A percentile compares a stretch with the other conserved stretches of the same genome.
phyloP scores from a whole-genome alignment of 92 coral and sea anemone genomes.

The Bergia sp. region DNA sequence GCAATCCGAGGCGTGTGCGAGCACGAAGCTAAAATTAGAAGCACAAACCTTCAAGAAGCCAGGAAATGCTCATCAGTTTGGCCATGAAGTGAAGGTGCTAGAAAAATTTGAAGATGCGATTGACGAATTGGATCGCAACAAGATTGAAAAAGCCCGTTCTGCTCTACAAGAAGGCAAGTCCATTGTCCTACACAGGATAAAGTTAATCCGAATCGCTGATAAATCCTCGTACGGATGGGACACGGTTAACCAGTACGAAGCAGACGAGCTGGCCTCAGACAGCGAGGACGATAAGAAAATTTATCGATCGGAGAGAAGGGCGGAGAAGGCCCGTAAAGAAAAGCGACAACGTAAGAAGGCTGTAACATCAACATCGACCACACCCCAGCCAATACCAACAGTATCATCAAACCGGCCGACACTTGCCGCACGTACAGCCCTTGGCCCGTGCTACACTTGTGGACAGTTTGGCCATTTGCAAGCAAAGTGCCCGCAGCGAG shows the following conservation, averaged over 20 bases:
- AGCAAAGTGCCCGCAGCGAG: conserved; percentile 25
- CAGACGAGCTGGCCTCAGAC: conserved; percentile 6
- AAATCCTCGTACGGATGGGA: conserved; percentile 34
- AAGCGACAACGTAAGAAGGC: conserved; percentile 17
- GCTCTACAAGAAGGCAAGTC: conserved; percentile 33
- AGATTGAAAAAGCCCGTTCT: conserved; percentile 35
- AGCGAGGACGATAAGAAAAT: conserved; percentile 37
- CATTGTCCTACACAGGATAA: conserved; percentile 29
- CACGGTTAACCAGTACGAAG: conserved; percentile 29
- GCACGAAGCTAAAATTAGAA: conserved; percentile 15
- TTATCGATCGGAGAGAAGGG: conserved; percentile 29
- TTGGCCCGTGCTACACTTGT: conserved; percentile 28
- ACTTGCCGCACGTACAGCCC: conserved; percentile 31
- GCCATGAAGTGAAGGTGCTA: conserved; percentile 29
- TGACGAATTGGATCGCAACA: conserved; percentile 30
- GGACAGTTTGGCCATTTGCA: conserved; percentile 33
- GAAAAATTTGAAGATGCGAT: conserved; percentile 8
- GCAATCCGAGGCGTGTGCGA: conserved; percentile 18
- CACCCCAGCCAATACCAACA: conserved; percentile 39
- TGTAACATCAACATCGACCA: conserved; percentile 18
- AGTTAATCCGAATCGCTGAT: conserved; percentile 20
- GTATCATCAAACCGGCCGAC: conserved; percentile 25
- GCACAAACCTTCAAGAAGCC: conserved; percentile 34
- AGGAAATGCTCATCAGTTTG: conserved; percentile 36
- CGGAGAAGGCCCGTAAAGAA: conserved; percentile 20